A percentile compares a stretch with the other conserved stretches of the same genome.
Evolutionary conservation across 2,113 vertebrate species (phyloP).

Genomic region (Eublepharis macularius): DNA sequence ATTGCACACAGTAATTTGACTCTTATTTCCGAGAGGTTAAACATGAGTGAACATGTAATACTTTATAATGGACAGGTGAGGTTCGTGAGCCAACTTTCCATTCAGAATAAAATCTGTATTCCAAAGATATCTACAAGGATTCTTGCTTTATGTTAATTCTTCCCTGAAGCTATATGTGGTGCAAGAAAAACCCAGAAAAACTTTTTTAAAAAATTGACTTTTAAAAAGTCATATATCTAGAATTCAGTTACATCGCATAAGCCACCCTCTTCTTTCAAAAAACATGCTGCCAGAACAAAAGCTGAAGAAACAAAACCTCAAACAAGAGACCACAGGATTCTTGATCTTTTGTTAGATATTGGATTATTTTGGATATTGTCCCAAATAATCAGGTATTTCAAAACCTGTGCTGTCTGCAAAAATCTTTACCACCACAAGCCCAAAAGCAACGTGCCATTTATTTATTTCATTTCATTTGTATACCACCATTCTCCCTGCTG

Average conservation of each 20-base stretch:
- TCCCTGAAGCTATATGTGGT: conserved; percentile 50
- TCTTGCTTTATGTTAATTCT: conserved; percentile 54
- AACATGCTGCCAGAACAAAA: conserved; percentile 47
- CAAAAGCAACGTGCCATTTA: background rate
- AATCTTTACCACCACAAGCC: background rate
- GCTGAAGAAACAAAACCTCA: conserved; percentile 42
- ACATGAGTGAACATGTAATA: conserved; percentile 58
- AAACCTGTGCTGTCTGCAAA: background rate
- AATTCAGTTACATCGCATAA: conserved; percentile 61
- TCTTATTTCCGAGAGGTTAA: conserved; percentile 58
- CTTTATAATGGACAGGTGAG: conserved; percentile 60
- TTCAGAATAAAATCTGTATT: conserved; percentile 67
- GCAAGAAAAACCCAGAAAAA: conserved; percentile 41
- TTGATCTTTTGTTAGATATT: background rate
- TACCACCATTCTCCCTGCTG: too few relatives aligned
- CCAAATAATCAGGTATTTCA: background rate
- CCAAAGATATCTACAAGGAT: conserved; percentile 44
- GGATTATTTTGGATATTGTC: background rate
- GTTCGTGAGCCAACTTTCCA: conserved; percentile 56
- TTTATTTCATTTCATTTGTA: too few relatives aligned
- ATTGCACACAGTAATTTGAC: conserved; percentile 47
- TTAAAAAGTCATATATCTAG: conserved; percentile 41
- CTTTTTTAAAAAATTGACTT: conserved; percentile 62
- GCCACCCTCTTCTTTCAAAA: conserved; percentile 38
- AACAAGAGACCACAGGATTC: background rate